phyloP scores from a whole-genome alignment of 2,797 vertebrate genomes.

The Silurus lanzhouensis region DNA sequence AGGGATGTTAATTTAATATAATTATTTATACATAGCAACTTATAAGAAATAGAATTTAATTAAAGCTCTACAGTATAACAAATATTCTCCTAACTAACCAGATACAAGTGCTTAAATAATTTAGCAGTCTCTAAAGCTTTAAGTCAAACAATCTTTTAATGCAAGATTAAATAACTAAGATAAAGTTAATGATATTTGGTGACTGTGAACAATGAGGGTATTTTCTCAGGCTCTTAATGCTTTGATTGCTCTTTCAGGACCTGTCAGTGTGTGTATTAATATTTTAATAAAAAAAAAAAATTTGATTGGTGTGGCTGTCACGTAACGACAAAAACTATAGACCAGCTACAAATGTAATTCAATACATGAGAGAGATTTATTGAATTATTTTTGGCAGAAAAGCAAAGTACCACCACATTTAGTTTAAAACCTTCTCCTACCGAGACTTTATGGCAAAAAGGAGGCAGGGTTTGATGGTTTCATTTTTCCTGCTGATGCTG shows the following conservation, averaged over 20 bases:
- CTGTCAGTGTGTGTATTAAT: background rate
- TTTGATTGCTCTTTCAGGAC: background rate
- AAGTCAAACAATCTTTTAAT: background rate
- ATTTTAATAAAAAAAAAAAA: background rate
- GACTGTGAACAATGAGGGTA: background rate
- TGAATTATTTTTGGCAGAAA: background rate
- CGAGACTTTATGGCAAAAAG: background rate
- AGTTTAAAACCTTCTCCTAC: background rate
- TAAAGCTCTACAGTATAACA: background rate
- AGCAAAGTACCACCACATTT: background rate
- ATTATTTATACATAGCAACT: background rate
- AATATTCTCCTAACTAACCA: too few relatives aligned
- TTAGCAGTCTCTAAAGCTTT: background rate
- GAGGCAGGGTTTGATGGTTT: background rate
- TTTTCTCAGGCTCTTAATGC: background rate
- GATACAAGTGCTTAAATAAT: background rate
- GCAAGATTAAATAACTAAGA: background rate
- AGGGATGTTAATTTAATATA: background rate
- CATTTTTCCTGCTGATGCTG: background rate
- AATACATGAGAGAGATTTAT: background rate
- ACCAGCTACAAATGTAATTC: background rate
- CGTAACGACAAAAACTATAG: too few relatives aligned
- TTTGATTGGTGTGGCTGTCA: background rate
- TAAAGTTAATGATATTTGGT: slow-evolving; percentile 1
- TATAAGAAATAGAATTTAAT: background rate